Evolutionary conservation across 1,140 invertebrate species (phyloP).

Genomic region (Riptortus pedestris): DNA sequence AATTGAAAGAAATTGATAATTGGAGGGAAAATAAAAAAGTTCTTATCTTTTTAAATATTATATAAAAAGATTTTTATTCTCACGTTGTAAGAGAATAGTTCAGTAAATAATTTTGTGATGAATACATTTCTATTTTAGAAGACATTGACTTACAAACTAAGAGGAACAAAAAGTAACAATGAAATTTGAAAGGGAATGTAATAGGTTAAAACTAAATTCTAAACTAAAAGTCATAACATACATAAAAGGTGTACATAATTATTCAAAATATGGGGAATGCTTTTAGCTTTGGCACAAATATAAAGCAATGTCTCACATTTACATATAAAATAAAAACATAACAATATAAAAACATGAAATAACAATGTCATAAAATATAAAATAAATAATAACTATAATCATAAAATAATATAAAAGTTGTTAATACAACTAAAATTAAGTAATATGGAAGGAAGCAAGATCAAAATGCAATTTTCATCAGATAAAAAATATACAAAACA

Average conservation of each 20-base stretch:
- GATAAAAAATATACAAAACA: slow-evolving; percentile 11
- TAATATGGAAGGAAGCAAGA: slow-evolving; percentile 12
- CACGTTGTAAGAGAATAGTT: no score
- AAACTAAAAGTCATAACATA: background rate
- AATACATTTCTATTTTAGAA: no score
- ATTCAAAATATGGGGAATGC: slow-evolving; percentile 2
- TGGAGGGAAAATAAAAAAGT: no score
- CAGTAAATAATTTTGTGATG: no score
- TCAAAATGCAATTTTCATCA: slow-evolving; percentile 5
- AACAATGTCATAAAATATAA: slow-evolving; percentile 15
- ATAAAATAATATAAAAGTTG: background rate
- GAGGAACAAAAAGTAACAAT: background rate
- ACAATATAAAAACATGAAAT: slow-evolving; percentile 7
- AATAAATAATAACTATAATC: slow-evolving; percentile 11
- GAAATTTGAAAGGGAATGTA: background rate
- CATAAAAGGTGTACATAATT: background rate
- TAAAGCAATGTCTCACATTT: background rate
- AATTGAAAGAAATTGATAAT: no score
- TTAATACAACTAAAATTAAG: slow-evolving; percentile 8
- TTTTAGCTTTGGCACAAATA: slow-evolving; percentile 15
- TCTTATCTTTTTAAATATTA: no score
- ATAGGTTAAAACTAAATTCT: background rate
- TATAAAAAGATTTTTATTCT: no score
- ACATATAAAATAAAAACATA: slow-evolving; percentile 2
- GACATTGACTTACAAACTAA: background rate